Base-by-base conservation (phyloP, 2,888 invertebrate genomes). In the Caradrina clavipalpis region DNA sequence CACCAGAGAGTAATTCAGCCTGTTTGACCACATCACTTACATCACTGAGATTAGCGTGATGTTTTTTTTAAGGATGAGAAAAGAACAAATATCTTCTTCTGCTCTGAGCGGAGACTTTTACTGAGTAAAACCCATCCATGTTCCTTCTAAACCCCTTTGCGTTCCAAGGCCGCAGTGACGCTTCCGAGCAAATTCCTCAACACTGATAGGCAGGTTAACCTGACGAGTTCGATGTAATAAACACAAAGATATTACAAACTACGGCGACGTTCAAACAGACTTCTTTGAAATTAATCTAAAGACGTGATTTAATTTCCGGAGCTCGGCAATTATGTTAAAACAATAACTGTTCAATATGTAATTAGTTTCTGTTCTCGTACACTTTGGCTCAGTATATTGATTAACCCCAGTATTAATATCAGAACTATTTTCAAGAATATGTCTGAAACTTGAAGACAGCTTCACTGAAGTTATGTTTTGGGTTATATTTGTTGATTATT, bases 311-410 rank as follows among this genome's bases (percentile, higher is more conserved):
- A 75, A 75, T 75, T 64, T 75, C 75, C 75, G 75, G 73, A 60
- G 78, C 51, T 72, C 56, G 8, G 65, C 73, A 78, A 72, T 72
- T 78, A 78, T 60, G 73, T 72, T 75, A 65, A 65, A 78, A 72
- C 73, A 78, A 75, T 75, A 78, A 78, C 64, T 65, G 73, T 78
- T 78, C 73, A 65, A 78, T 75, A 72, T 74, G 62, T 74, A 72
- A 78, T 75, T 75, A 78, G 78, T 75, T 75, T 75, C 72, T 60
- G 73, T 2, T 78, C 65, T 31, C 78, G 59, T 77, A 39, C 62
- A 71, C 74, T 76, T 61, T n/a, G 17, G 45, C 22, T 45, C 50
- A 50, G 59, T 64, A 45, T 77, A 77, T 71, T 59, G 78, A 75
- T 63, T 53, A 77, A 74, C 55, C 63, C 71, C 47, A 35, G 56